phyloP scores from a whole-genome alignment of 2,113 vertebrate genomes.

The Mirza zaza region DNA sequence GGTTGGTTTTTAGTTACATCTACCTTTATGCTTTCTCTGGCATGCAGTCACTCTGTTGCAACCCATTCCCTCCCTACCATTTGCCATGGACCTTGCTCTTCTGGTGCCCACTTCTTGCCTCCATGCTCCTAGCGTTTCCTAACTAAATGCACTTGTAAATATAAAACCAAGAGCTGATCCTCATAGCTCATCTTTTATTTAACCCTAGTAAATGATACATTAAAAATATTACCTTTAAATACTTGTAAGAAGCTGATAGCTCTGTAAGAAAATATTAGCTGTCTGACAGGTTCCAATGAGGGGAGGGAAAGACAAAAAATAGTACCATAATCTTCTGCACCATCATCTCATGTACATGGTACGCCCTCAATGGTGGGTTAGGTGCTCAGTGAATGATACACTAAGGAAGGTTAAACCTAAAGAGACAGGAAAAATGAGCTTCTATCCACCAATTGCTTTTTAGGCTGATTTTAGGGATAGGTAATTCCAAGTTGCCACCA shows the following conservation, averaged over 20 bases:
- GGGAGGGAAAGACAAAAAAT: not conserved
- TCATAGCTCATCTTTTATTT: not conserved
- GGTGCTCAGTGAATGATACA: not conserved
- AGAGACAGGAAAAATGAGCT: not conserved
- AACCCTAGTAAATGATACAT: not conserved
- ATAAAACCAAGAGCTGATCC: not conserved
- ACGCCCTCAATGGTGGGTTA: not conserved
- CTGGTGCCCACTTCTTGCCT: not conserved
- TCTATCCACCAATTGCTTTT: not conserved
- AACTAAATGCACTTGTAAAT: not conserved
- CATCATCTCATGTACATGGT: not conserved
- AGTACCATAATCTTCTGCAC: not conserved
- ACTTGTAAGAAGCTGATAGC: not conserved
- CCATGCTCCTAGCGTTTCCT: not conserved
- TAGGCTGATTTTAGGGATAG: not conserved
- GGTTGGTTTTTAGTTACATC: not conserved
- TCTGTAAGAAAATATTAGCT: not conserved
- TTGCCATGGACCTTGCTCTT: not conserved
- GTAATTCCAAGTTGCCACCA: not conserved
- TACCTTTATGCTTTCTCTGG: not conserved
- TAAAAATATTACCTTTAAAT: not conserved
- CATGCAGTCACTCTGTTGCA: rapidly evolving
- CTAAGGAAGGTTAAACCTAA: not conserved
- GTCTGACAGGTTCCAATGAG: not conserved
- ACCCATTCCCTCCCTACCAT: not conserved